Conservation (phyloP, 37 sponge, comb jelly and placozoan genomes). For the Haliclona indistincta region DNA sequence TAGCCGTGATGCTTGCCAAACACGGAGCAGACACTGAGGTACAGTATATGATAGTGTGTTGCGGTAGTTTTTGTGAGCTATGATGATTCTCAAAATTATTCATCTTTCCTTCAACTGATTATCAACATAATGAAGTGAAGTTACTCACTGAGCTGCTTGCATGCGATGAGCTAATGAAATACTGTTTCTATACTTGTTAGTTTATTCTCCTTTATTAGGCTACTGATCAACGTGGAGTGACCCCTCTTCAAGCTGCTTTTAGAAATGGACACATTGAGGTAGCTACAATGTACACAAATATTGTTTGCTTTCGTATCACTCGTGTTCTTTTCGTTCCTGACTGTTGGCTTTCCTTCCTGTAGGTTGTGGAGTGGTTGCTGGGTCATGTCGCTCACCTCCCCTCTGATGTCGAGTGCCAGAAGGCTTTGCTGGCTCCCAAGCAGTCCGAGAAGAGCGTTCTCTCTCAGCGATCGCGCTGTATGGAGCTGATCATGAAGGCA, state of each 20-base stretch:
- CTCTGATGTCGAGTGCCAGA: slow-evolving; percentile 94
- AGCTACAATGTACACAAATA: background rate
- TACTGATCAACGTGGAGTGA: slow-evolving; percentile 76
- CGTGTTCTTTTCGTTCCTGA: background rate
- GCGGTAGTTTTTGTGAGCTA: background rate
- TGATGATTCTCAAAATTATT: background rate
- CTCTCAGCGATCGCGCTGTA: slow-evolving; percentile 79
- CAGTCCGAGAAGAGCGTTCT: slow-evolving; percentile 74
- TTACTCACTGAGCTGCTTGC: background rate
- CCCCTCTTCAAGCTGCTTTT: slow-evolving; percentile 91
- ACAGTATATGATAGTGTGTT: background rate
- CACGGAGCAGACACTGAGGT: slow-evolving; percentile 82
- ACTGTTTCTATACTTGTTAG: background rate
- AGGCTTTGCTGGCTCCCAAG: slow-evolving; percentile 86
- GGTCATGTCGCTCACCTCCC: slow-evolving; percentile 87
- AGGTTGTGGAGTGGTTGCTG: slow-evolving; percentile 97
- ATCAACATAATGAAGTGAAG: background rate
- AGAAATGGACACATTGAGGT: slow-evolving; percentile 84
- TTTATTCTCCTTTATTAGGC: slow-evolving; percentile 33
- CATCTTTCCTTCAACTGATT: background rate
- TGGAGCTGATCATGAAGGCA: slow-evolving; percentile 94
- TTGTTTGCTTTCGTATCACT: slow-evolving; percentile 1
- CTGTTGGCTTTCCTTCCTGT: slow-evolving; percentile 39
- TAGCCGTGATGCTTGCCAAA: slow-evolving; percentile 71
- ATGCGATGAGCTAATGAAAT: background rate